Conservation (phyloP, 2,797 vertebrate species). For the Enteromius anoplus region DNA sequence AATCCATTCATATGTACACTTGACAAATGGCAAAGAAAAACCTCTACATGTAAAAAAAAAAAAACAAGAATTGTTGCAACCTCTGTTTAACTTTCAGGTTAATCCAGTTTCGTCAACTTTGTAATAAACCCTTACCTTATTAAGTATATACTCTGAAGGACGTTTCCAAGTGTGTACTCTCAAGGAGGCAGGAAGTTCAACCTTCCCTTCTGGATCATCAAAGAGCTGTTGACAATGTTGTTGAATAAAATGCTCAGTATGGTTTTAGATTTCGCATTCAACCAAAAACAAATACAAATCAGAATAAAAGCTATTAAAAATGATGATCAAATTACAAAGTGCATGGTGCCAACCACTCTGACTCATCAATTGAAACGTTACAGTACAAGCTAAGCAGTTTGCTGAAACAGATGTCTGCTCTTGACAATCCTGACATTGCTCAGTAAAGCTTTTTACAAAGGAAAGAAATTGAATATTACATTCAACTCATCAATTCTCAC, state of each 20-base stretch:
- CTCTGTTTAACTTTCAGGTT: background rate
- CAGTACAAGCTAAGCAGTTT: background rate
- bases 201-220: slow-evolving; percentile 91
- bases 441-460: background rate
- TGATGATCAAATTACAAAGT: background rate
- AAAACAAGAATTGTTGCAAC: background rate
- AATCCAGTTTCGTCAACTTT: background rate
- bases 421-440: background rate
- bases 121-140: slow-evolving; percentile 75
- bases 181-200: slow-evolving; percentile 81
- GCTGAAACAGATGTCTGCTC: background rate
- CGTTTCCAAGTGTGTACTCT: slow-evolving; percentile 90
- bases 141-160: slow-evolving; percentile 81
- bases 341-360: background rate
- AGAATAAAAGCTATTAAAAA: background rate
- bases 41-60: background rate
- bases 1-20: background rate
- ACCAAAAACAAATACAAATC: background rate
- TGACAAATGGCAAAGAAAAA: background rate
- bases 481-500: slow-evolving; percentile 70
- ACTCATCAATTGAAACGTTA: background rate
- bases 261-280: background rate
- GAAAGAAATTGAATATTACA: slow-evolving; percentile 3
- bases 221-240: slow-evolving; percentile 76
- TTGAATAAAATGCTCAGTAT: background rate